phyloP scores from a whole-genome alignment of 2,888 invertebrate species.

The Epiblema foenella region DNA sequence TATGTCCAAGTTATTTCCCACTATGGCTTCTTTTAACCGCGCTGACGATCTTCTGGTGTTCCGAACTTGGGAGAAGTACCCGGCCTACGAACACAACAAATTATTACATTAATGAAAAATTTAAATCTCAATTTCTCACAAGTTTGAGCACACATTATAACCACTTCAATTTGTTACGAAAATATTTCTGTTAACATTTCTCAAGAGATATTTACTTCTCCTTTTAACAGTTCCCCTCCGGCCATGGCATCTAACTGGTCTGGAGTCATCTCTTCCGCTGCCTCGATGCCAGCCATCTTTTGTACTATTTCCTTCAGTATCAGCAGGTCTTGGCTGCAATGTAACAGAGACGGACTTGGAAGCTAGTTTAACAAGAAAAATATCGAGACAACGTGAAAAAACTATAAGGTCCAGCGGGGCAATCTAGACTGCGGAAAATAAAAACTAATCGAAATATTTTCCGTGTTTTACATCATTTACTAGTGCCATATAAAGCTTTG shows the following conservation, averaged over 20 bases:
- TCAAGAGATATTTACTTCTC: conserved; percentile 88
- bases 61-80: conserved; percentile 98
- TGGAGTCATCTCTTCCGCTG: conserved; percentile 97
- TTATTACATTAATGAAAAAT: not conserved
- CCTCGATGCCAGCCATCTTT: conserved; percentile 99
- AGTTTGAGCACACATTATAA: not conserved
- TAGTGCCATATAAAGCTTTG: too few relatives aligned
- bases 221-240: conserved; percentile 97
- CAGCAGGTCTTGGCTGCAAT: conserved; percentile 91
- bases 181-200: not conserved
- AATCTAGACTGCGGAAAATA: too few relatives aligned
- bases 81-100: conserved; percentile 87
- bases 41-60: conserved; percentile 98
- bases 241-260: conserved; percentile 99
- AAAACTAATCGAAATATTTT: too few relatives aligned
- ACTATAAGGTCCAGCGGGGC: too few relatives aligned
- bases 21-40: conserved; percentile 96
- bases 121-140: not conserved
- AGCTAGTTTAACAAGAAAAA: too few relatives aligned
- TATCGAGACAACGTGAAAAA: too few relatives aligned
- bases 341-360: too few relatives aligned
- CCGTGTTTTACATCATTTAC: too few relatives aligned
- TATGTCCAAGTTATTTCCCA: conserved; percentile 96
- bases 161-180: not conserved
- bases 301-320: conserved; percentile 98